A percentile compares a stretch with the other conserved stretches of the same genome.
phyloP scores from a whole-genome alignment of 64 coral and sea anemone species.

The Astreopora myriophthalma region DNA sequence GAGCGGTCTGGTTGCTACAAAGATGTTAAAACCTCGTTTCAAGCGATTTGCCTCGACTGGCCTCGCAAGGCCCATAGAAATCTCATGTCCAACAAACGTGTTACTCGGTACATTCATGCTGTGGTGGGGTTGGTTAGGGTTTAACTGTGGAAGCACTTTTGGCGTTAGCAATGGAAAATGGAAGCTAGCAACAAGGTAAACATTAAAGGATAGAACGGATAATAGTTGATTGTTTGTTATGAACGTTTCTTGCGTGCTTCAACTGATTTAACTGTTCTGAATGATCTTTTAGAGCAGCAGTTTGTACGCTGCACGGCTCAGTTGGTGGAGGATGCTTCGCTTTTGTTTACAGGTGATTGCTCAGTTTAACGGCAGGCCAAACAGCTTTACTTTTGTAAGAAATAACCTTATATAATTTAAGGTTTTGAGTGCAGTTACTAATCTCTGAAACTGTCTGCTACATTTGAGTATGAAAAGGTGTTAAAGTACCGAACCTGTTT shows the following conservation, averaged over 20 bases:
- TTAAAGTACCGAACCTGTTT: too few species aligned
- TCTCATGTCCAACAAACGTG: constrained; percentile 77
- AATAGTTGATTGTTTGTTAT: too few species aligned
- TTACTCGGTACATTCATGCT: constrained; percentile 82
- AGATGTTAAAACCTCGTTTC: constrained; percentile 71
- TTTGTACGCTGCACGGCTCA: not conserved
- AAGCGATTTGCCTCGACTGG: constrained; percentile 13
- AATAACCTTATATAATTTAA: too few species aligned
- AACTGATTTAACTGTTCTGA: too few species aligned
- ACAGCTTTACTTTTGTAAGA: too few species aligned
- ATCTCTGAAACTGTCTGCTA: too few species aligned
- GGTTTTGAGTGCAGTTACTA: too few species aligned
- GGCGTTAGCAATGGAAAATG: constrained; percentile 79
- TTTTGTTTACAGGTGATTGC: not conserved
- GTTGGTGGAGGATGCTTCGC: not conserved
- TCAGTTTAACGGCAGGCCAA: too few species aligned
- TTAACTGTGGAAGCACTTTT: constrained; percentile 90
- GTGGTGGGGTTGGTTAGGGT: constrained; percentile 88
- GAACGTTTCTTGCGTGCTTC: too few species aligned
- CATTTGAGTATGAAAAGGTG: too few species aligned
- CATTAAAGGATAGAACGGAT: too few species aligned
- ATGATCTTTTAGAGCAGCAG: not conserved
- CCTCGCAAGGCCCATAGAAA: not conserved
- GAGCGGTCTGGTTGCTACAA: constrained; percentile 73
- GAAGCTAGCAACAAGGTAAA: constrained; percentile 81